Evolutionary conservation across 1,140 invertebrate species (phyloP), one percentile per base, ranked within the genome.

Genomic region (Drosophila sp.): DNA sequence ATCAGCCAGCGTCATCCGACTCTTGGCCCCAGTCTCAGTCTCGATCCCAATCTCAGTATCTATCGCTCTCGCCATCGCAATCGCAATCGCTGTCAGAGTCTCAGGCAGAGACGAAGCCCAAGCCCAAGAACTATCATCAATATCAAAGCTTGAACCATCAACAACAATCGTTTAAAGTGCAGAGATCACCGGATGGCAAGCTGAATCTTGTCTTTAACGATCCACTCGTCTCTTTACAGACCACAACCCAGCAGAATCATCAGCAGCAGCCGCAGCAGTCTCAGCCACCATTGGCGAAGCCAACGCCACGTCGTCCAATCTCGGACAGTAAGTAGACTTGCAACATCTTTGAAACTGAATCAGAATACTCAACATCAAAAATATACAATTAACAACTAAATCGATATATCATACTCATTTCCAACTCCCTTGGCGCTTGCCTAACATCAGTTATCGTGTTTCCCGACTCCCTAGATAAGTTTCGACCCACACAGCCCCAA

Each of bases 151-250:
- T 86, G 59, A 90, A 51, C 57, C 77, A 89, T 63, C 70, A 78
- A 43, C 77, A 80, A 40, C 87, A 90, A 59, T 72, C 72, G 63
- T 91, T 91, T 61, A 91, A 91, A 91, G 90, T 91, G 72, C 90
- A 91, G 74, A 75, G 90, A 59, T 83, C 89, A 56, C 90, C 90
- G 65, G 84, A 91, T 66, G 90, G 90, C 66, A 91, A 91, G 89
- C 82, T 91, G 76, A 91, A 80, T 80, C 65, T 91, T 32, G 83
- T 91, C 75, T 91, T 89, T 90, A 90, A 91, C 70, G 72, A 91
- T 74, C 80, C 82, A 40, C 71, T 86, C 62, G 67, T 90, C 45
- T 89, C 80, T 74, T 89, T 83, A 66, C 89, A 90, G 89, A 40
- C 9, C 16, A 56, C 58, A 63, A 16, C 59, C 9, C 78, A 72